These are phyloP conservation scores for Megaustenia siamemsis DNA, from an alignment of 2,888 invertebrate species.

Conservation along the genomic window DNA sequence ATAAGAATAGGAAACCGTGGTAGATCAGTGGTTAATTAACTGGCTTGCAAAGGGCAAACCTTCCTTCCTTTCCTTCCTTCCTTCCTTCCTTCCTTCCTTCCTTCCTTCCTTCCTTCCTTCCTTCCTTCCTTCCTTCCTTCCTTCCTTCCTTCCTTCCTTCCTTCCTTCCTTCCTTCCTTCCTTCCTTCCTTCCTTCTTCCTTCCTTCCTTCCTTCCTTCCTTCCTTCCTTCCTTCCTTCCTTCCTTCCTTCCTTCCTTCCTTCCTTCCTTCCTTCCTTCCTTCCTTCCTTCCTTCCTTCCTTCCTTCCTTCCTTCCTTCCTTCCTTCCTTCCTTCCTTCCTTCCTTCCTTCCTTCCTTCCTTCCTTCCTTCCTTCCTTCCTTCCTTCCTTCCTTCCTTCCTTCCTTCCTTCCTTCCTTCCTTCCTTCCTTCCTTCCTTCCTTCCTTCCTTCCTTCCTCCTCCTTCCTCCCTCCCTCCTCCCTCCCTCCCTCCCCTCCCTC, in stretches of 20 bases:
- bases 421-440: background rate
- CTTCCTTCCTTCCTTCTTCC: background rate
- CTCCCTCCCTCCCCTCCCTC: background rate
- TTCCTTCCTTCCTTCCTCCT: slow-evolving; percentile 35
- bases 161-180: slow-evolving; percentile 24
- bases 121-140: slow-evolving; percentile 1
- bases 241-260: background rate
- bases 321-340: background rate
- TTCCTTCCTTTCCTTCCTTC: background rate
- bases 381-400: background rate
- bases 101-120: slow-evolving; percentile 9
- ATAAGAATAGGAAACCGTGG: no score
- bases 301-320: background rate
- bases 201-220: slow-evolving; percentile 15
- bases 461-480: slow-evolving; percentile 1
- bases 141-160: slow-evolving; percentile 4
- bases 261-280: background rate
- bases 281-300: background rate
- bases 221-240: slow-evolving; percentile 4
- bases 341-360: background rate
- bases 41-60: no score
- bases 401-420: slow-evolving; percentile 2
- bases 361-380: background rate
- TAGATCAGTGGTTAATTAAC: no score
- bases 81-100: slow-evolving; percentile 4